These are phyloP conservation scores for Ptychochromis oligacanthus DNA, from an alignment of 2,113 vertebrate genomes.

Conservation along the genomic window DNA sequence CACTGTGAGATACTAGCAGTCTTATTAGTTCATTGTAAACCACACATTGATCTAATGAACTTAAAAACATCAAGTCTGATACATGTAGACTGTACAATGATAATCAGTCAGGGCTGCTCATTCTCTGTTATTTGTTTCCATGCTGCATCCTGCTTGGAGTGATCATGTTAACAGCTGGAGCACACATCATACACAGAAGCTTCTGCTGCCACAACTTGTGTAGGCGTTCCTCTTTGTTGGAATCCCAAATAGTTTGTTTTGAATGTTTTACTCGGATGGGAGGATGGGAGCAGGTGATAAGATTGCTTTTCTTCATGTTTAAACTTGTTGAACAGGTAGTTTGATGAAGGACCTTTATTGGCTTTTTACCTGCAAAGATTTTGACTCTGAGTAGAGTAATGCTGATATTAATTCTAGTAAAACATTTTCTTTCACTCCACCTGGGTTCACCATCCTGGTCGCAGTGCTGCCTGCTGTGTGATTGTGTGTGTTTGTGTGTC, in stretches of 20 bases:
- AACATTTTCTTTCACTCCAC: neutral
- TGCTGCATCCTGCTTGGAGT: too few species aligned
- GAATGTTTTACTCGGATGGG: too few species aligned
- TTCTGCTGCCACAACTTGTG: neutral
- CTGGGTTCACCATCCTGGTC: neutral
- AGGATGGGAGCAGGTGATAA: neutral
- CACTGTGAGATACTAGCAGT: accelerated
- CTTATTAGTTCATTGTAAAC: neutral
- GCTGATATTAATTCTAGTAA: neutral
- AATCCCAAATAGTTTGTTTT: too few species aligned
- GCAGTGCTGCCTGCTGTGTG: neutral
- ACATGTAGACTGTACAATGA: neutral
- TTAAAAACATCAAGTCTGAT: neutral
- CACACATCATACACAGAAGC: neutral
- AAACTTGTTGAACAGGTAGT: neutral
- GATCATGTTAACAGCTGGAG: too few species aligned
- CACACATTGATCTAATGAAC: neutral
- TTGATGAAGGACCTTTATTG: neutral
- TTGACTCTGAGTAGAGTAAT: neutral
- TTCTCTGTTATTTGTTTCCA: neutral
- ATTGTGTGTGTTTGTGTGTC: neutral
- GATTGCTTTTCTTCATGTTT: neutral
- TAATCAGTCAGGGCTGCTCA: neutral
- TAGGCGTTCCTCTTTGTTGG: too few species aligned
- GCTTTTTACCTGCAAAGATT: neutral